Conservation (phyloP, 2,888 invertebrate genomes). For the Yponomeuta cagnagella region DNA sequence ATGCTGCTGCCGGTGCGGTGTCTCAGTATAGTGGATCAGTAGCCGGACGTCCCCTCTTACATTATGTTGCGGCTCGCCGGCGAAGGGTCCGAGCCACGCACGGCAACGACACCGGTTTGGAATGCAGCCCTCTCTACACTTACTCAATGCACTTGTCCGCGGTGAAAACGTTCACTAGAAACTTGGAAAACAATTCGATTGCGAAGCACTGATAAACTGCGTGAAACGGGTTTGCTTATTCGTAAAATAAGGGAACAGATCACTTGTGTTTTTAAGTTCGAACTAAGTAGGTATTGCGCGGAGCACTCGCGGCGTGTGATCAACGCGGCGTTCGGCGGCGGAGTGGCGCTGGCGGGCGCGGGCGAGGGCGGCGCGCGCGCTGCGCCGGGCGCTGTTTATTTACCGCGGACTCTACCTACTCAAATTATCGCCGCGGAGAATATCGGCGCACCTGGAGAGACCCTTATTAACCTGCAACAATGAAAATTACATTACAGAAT, state of each 20-base stretch:
- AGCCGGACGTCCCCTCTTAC: constrained; percentile 31
- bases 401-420: constrained; percentile 43
- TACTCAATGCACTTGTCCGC: constrained; percentile 59
- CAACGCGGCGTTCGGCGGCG: constrained; percentile 41
- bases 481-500: constrained; percentile 15
- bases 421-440: constrained; percentile 48
- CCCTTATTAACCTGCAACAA: constrained; percentile 6
- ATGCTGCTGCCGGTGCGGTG: constrained; percentile 41
- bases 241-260: background rate
- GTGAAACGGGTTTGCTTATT: background rate
- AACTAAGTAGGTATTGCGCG: constrained; percentile 17
- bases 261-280: constrained; percentile 6
- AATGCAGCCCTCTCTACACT: constrained; percentile 67
- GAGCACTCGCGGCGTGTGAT: constrained; percentile 36
- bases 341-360: constrained; percentile 35
- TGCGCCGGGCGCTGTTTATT: constrained; percentile 15
- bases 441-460: background rate
- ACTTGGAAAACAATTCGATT: constrained; percentile 5
- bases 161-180: constrained; percentile 39
- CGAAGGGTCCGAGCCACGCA: constrained; percentile 1
- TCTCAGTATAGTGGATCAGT: constrained; percentile 14
- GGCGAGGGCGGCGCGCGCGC: constrained; percentile 36
- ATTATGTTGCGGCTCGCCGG: constrained; percentile 33
- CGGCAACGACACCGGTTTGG: constrained; percentile 67
- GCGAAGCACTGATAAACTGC: background rate